Base-by-base conservation (phyloP, 2,888 invertebrate genomes). In the Lithophane ornitopus region DNA sequence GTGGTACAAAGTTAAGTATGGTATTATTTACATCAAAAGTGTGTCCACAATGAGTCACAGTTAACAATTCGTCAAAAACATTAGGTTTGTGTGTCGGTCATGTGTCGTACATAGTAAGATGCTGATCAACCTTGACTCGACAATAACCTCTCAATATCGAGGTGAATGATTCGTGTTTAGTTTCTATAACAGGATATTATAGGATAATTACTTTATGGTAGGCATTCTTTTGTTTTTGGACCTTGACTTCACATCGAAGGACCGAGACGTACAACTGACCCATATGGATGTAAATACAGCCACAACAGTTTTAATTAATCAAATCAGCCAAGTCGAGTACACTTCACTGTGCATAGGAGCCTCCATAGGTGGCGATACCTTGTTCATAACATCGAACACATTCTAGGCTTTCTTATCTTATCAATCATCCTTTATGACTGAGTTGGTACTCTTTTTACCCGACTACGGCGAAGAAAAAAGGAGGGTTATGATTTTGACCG, bases 81-180 rank as follows among this genome's bases (percentile, higher is more conserved):
- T 92, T 90, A 88, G 89, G 90, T 91, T 92, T 91, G 81, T 87
- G 88, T 93, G 92, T 89, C 91, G 86, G 74, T 82, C 74, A 86
- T 88, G 89, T 84, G 89, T 75, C 76, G 62, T 84, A 90, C 92
- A 92, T 94, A 92, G 89, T 91, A 93, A 93, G 70, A 78, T 67
- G 77, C 70, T 78, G 84, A 87, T 90, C 90, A 90, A 85, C 93
- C 92, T 93, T 93, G 91, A 91, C 91, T 92, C 84, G 84, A 62
- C 86, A 89, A 81, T 83, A 86, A 88, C 86, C 86, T 89, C 89
- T 85, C 63, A 72, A 75, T 85, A 89, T 85, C 85, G 90, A 91
- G 89, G 90, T 91, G 89, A 92, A 89, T 74, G 88, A 90, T 89
- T 89, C 90, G 85, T 91, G 89, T 89, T 88, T 82, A 70, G 82